Base-by-base conservation (phyloP, 1,140 invertebrate species). In the Drusus annulatus region DNA sequence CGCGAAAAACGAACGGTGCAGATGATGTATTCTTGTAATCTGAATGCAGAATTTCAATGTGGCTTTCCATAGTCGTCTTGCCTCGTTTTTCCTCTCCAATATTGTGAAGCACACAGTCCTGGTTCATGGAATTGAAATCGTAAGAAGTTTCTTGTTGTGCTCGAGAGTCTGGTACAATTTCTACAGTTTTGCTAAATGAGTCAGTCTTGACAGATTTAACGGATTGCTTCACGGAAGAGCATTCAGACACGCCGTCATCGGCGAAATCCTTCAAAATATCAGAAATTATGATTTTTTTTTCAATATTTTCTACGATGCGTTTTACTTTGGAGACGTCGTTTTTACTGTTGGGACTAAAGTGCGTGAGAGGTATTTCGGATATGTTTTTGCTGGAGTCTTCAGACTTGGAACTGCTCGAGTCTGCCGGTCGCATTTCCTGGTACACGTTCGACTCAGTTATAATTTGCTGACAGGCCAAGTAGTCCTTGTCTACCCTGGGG, bases 261-360 rank as follows among this genome's bases (percentile, higher is more conserved):
- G 68, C 10, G 21, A 75, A 75, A 75, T 75, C 71, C 31, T 75
- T 25, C n/a, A 75, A 58, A 56, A 75, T 75, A 21, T 71, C 50
- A 0, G 50, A 16, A 13, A 69, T 36, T 8, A 52, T 3, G 0
- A 71, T 52, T 23, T 71, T 71, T 36, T 52, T 50, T 16, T 71
- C 68, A 21, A 71, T 19, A 23, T 52, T 52, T 52, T 71, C 36
- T 17, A 71, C 50, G 19, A 71, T 71, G 3, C 16, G 16, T 25
- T 23, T 17, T 2, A 71, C 45, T 71, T 71, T 71, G 2, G 73
- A 25, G 25, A 17, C 25, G 23, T 71, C 68, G 16, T 71, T 71
- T 23, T 71, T 71, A 16, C 1, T 8, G 8, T 16, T 50, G 36
- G 68, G 68, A 51, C 68, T 71, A 13, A 71, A 71, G n/a, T 71